Evolutionary conservation across 1,140 invertebrate species (phyloP).

Genomic region (Pogonognathellus flavescens): DNA sequence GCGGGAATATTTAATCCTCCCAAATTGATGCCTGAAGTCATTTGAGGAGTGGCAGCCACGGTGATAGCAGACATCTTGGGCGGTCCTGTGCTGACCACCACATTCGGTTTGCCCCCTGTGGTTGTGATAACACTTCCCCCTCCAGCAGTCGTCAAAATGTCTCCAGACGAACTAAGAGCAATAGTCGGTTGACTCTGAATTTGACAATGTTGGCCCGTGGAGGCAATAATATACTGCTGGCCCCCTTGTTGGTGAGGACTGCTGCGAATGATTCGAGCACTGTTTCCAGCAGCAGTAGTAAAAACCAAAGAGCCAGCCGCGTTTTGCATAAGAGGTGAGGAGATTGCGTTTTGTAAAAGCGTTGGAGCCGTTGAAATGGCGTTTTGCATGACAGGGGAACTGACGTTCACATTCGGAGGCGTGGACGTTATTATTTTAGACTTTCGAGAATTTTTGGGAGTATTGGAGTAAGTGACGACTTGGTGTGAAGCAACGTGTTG

Average conservation of each 20-base stretch:
- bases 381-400: not conserved
- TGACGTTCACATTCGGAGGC: not conserved
- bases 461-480: conserved; percentile 1
- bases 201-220: conserved; percentile 13
- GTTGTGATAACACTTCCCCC: not conserved
- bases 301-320: conserved; percentile 5
- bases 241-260: conserved; percentile 11
- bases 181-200: conserved; percentile 21
- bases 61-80: conserved; percentile 1
- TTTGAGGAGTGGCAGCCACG: not conserved
- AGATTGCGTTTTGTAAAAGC: too few relatives aligned
- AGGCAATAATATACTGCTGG: conserved; percentile 10
- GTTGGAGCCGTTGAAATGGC: not conserved
- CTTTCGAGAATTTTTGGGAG: conserved; percentile 11
- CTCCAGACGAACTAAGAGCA: not conserved
- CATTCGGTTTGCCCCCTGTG: not conserved
- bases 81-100: not conserved
- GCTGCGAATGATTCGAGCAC: not conserved
- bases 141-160: conserved; percentile 1
- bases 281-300: not conserved
- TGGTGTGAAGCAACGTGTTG: not conserved
- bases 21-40: not conserved
- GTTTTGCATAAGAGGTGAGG: not conserved
- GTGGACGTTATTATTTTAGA: not conserved
- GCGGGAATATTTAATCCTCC: not conserved